Evolutionary conservation across 2,797 vertebrate genomes (phyloP), one percentile per base, ranked within the genome.

Genomic region (Onychomys torridus): DNA sequence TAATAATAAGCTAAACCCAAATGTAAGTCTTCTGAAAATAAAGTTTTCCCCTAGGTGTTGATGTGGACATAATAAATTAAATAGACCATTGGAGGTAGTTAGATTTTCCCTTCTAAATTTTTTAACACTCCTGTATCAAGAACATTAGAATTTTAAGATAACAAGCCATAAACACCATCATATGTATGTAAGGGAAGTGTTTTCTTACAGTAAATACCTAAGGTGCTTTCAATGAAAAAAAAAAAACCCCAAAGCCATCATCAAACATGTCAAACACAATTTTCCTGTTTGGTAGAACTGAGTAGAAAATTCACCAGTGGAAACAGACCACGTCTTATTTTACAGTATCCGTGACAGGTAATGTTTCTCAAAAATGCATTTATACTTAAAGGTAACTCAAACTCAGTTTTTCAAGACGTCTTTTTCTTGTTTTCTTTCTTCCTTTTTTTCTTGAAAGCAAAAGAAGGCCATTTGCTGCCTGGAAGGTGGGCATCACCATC

Each of bases 191-290:
- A 84, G 82, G 83, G 32, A 69, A 25, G 34, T 69, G 43, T 52
- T 57, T 95, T 43, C 81, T 93, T 76, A 94, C 73, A 93, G 87
- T 93, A 94, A 37, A 96, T 32, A 77, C 92, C 94, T 96, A 97
- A 98, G 97, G 97, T 98, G 95, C 96, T 97, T 96, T 95, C 95
- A 94, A 84, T 93, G 87, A 95, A 95, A n/a, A 82, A 95, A 95
- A 95, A 82, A 90, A 90, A 40, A 91, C 85, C 52, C 73, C 57
- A 84, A 97, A 78, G 59, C 86, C 87, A 83, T 85, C 83, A 93
- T 4, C 1, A 34, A 95, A 96, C 95, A 92, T 67, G 88, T 40
- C 93, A 93, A 85, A 92, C 59, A 46, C 29, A 55, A 79, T 82
- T 93, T 91, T 76, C 43, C 46, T 96, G 93, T 97, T 97, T 96